Evolutionary conservation across 2,888 invertebrate species (phyloP), one percentile per base, ranked within the genome.

Genomic region (Cybosia mesomella): DNA sequence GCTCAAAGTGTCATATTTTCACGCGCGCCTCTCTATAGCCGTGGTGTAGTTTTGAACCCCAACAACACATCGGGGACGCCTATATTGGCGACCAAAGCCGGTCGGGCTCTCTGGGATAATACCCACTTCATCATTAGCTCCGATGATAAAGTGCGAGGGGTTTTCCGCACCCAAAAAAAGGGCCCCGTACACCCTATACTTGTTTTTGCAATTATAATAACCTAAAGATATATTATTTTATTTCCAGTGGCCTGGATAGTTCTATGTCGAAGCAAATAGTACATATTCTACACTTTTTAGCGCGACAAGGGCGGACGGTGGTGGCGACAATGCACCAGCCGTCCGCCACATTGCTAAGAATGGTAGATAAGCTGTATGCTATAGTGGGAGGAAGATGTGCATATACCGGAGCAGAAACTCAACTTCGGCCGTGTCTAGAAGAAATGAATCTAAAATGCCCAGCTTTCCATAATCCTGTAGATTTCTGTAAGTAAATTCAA

Each of bases 261-360:
- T 87, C 97, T 53, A 96, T 98, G 58, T 97, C 98, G 68, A 98
- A 97, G 89, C 98, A 98, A 89, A 96, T 98, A 87, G 95, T 98
- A 67, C 95, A 96, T 71, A 90, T 98, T 71, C 95, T 99, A 64
- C 98, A 98, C 90, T 96, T 97, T 76, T 91, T 99, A 78, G 98
- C 98, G 0, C 90, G 95, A 68, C 97, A 98, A 83, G 98, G 98
- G 11, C 95, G 98, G 78, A 98, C 98, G 3, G 96, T 99, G 71
- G 96, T 99, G 67, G 97, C 98, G 85, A 98, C 98, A 22, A 98
- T 99, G 85, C 99, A 99, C 91, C 98, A 99, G 89, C 98, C 99
- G 0, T 98, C 98, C 71, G 98, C 98, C 3, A 95, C 97, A 62
- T 95, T 98, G 58, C 97, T 98, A 82, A 97, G 97, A 84, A 97